phyloP scores from a whole-genome alignment of 2,113 vertebrate genomes.

The Acrocephalus arundinaceus region DNA sequence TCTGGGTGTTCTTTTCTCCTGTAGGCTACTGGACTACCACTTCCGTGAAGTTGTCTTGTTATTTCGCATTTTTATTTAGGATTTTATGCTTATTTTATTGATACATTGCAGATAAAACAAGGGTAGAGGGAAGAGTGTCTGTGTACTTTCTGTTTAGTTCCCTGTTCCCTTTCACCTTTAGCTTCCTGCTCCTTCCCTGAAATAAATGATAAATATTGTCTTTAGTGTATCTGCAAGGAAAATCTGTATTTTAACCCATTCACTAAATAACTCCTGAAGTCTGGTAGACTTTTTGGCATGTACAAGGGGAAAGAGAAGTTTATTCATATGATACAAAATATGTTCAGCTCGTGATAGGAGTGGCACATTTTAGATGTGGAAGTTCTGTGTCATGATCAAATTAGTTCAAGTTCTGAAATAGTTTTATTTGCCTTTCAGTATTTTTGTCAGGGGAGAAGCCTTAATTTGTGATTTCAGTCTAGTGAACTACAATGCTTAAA shows the following conservation, averaged over 20 bases:
- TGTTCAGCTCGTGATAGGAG: fast-evolving
- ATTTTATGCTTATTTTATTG: neutral
- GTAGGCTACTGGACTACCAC: neutral
- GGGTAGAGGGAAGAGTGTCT: neutral
- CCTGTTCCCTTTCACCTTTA: neutral
- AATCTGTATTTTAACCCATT: neutral
- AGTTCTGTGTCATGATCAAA: neutral
- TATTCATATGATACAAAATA: neutral
- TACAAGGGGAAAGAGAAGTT: neutral
- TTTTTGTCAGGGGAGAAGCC: neutral
- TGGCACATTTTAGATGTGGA: neutral
- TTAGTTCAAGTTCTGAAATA: neutral
- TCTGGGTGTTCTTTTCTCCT: neutral
- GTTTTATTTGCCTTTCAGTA: neutral
- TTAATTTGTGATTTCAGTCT: neutral
- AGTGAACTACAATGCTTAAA: neutral
- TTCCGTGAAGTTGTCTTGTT: neutral
- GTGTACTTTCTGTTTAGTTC: neutral
- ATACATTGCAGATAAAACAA: neutral
- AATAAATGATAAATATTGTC: neutral
- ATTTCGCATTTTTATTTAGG: neutral
- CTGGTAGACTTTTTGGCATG: neutral
- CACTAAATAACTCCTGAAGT: neutral
- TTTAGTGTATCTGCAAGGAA: neutral
- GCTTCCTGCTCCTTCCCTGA: neutral